phyloP scores from a whole-genome alignment of 2,113 vertebrate species.

The Alces alces region DNA sequence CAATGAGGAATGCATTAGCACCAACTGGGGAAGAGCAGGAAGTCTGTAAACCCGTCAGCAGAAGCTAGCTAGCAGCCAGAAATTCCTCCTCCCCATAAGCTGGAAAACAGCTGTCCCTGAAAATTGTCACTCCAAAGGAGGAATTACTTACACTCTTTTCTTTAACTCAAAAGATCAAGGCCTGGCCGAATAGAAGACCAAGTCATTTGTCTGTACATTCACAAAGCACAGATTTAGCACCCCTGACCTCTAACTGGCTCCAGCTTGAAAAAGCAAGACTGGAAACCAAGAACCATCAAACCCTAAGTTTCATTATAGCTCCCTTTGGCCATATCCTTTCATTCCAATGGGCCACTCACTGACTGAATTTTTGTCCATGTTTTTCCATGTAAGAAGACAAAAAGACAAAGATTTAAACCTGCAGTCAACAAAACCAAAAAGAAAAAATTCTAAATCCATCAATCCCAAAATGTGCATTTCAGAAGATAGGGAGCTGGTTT shows the following conservation, averaged over 20 bases:
- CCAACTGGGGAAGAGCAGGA: conserved; percentile 12
- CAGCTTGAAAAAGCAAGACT: not conserved
- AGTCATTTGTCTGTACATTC: not conserved
- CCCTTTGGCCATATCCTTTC: not conserved
- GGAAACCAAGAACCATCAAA: not conserved
- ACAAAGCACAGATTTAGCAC: not conserved
- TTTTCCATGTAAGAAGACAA: not conserved
- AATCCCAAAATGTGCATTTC: conserved; percentile 42
- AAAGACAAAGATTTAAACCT: conserved; percentile 18
- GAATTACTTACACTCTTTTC: not conserved
- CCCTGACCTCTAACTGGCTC: not conserved
- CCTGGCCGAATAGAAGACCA: not conserved
- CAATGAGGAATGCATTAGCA: not conserved
- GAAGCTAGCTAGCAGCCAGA: not conserved
- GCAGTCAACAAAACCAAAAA: not conserved
- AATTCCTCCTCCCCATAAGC: not conserved
- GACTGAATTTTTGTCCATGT: conserved; percentile 24
- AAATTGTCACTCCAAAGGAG: not conserved
- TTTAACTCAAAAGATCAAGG: not conserved
- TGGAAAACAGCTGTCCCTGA: conserved; percentile 53
- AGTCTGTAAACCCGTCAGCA: not conserved
- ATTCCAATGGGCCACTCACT: not conserved
- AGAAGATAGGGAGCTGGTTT: conserved; percentile 28
- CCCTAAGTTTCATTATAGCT: not conserved
- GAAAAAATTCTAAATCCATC: conserved; percentile 26